Base-by-base conservation (phyloP, 2,113 vertebrate genomes). In the Erinaceus europaeus region DNA sequence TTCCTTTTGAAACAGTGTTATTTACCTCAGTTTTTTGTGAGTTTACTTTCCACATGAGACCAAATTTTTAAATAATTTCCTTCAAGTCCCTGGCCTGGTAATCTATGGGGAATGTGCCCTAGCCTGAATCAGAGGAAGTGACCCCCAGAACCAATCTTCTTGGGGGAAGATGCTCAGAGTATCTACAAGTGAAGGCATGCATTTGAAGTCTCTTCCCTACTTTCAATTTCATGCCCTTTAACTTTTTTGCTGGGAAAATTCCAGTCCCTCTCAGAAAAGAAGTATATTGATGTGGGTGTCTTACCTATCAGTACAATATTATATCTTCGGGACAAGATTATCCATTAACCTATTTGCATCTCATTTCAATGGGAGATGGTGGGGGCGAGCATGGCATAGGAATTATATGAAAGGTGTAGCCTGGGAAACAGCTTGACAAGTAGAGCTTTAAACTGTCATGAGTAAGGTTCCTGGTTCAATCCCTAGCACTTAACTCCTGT, bases 281-380 rank as follows among this genome's bases (percentile, higher is more conserved):
- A 18, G 62, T 4, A 23, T 68, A 69, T 48, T 8, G 42, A 44
- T 42, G 27, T 55, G n/a, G n/a, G 36, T 42, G 78, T 69, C 84
- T 84, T 61, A 71, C 78, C 21, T 61, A 40, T 23, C 1, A 0
- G 23, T 76, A 64, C 65, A 65, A 59, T 18, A 36, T 55, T 40
- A 0, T 75, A 53, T 71, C 69, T 91, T 86, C 46, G 78, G 87
- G 81, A 61, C 87, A 81, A 85, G 71, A 78, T 89, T 75, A 72
- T 53, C 75, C 79, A 64, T 87, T 85, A 94, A 89, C 69, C 55
- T 90, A 72, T 84, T 92, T 90, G 84, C 84, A 78, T 82, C 78
- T 87, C 77, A 86, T 85, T 79, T 84, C 92, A 86, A 36, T 73
- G 52, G 48, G 38, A 17, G 32, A 52, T 17, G 57, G 80, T 20